phyloP scores from a whole-genome alignment of 2,113 vertebrate species.

The Proteles cristata region DNA sequence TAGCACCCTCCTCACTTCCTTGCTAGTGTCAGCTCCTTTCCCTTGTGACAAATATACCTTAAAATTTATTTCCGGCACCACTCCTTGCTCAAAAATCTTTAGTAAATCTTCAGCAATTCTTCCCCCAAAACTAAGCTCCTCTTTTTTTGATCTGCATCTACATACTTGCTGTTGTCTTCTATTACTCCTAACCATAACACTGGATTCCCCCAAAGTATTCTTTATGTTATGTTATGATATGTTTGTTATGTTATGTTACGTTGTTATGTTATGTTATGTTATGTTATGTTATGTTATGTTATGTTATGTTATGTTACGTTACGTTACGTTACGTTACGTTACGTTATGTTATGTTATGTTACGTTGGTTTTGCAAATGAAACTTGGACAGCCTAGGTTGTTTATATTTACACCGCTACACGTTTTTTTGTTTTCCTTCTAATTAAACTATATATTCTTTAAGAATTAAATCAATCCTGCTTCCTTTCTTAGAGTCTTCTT shows the following conservation, averaged over 20 bases:
- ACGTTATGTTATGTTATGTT: background rate
- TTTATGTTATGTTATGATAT: background rate
- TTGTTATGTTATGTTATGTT: background rate
- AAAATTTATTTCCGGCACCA: background rate
- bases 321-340: background rate
- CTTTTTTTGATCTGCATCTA: background rate
- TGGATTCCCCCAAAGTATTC: background rate
- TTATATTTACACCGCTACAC: fast-evolving
- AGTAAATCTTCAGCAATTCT: background rate
- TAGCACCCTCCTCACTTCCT: background rate
- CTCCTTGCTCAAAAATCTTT: background rate
- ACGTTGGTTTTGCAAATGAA: background rate
- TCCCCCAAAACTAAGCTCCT: background rate
- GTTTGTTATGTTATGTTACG: background rate
- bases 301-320: background rate
- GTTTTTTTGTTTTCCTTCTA: background rate
- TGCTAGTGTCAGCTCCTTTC: background rate
- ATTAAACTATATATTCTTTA: background rate
- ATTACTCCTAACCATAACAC: background rate
- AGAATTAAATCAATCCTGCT: background rate
- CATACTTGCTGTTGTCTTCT: background rate
- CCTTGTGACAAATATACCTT: background rate
- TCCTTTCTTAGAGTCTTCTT: background rate
- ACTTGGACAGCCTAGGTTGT: background rate
- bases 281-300: background rate